These are phyloP conservation scores for Sarcophaga caerulescens DNA, from an alignment of 2,888 invertebrate species.

Conservation along the genomic window DNA sequence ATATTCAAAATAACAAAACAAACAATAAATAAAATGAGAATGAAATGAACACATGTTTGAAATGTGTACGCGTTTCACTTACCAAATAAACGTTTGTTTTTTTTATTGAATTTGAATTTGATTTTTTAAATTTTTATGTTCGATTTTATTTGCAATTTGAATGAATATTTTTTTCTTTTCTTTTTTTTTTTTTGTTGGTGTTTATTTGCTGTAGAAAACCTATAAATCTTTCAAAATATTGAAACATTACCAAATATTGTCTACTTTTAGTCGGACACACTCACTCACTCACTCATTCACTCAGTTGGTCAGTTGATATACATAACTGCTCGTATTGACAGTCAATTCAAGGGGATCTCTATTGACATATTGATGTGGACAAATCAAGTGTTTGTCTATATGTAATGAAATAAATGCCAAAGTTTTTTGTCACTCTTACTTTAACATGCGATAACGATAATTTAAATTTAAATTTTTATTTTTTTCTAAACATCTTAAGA, in stretches of 20 bases:
- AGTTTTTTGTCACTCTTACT: not conserved
- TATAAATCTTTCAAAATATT: not conserved
- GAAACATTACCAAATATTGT: not conserved
- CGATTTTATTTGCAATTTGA: not conserved
- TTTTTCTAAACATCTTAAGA: too few species aligned
- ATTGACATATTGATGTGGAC: slow-evolving; percentile 49
- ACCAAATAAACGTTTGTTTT: not conserved
- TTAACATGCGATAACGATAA: not conserved
- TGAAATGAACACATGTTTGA: too few species aligned
- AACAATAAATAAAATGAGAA: too few species aligned
- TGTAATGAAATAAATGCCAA: slow-evolving; percentile 38
- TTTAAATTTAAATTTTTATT: too few species aligned
- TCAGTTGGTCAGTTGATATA: not conserved
- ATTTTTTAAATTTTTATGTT: not conserved
- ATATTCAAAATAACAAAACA: too few species aligned
- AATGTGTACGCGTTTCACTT: not conserved
- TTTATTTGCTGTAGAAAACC: not conserved
- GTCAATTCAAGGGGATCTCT: slow-evolving; percentile 11
- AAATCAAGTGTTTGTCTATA: slow-evolving; percentile 38
- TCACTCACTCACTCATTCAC: not conserved
- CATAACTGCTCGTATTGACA: not conserved
- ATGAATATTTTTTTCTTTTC: too few species aligned
- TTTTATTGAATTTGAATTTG: not conserved
- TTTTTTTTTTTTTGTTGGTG: not conserved
- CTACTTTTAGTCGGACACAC: not conserved